Percentiles rank a stretch among this genome's conserved stretches.
Evolutionary conservation across 2,888 invertebrate genomes (phyloP).

Genomic region (Entomobrya multifasciata): DNA sequence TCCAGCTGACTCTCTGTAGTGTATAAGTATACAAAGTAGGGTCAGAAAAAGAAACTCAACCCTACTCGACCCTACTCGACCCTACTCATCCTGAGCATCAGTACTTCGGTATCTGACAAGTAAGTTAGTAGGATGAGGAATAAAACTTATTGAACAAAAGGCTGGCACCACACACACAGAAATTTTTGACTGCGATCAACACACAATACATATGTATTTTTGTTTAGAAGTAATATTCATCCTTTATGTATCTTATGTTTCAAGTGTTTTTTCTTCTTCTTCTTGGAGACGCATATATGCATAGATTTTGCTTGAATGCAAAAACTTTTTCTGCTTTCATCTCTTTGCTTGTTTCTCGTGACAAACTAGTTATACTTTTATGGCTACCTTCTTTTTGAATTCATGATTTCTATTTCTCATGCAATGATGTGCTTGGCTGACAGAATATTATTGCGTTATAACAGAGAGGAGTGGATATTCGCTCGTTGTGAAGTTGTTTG

Average conservation of each 20-base stretch:
- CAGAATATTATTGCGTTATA: background rate
- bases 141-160: background rate
- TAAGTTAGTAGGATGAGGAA: background rate
- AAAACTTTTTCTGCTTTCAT: constrained; percentile 44
- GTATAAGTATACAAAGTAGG: too few relatives aligned
- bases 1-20: too few relatives aligned
- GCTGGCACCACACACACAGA: background rate
- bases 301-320: background rate
- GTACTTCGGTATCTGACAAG: too few relatives aligned
- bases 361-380: constrained; percentile 54
- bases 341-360: constrained; percentile 21
- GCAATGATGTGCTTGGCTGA: background rate
- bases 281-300: background rate
- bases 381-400: constrained; percentile 28
- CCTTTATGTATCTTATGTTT: background rate
- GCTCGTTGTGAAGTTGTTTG: background rate
- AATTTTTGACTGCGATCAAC: background rate
- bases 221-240: constrained; percentile 20
- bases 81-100: too few relatives aligned
- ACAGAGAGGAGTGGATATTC: background rate
- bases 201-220: too few relatives aligned
- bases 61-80: too few relatives aligned
- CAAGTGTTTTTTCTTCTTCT: too few relatives aligned
- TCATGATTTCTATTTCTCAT: constrained; percentile 54
- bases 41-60: too few relatives aligned